Evolutionary conservation across 2,888 invertebrate species (phyloP).

Genomic region (Willowsia nigromaculata): DNA sequence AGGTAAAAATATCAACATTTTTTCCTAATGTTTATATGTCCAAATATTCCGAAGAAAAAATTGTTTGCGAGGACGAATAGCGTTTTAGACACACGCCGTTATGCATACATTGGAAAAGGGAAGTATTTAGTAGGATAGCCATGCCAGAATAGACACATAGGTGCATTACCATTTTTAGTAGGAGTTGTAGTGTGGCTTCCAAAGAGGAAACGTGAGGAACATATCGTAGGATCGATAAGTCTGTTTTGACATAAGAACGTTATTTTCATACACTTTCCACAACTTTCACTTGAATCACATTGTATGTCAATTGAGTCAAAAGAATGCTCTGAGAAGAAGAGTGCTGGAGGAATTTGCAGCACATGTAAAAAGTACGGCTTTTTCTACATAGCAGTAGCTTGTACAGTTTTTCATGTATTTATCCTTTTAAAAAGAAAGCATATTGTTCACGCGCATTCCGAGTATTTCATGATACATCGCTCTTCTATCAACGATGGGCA

Average conservation of each 20-base stretch:
- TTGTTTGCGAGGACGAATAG: neutral
- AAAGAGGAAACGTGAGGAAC: constrained; percentile 49
- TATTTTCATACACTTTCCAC: constrained; percentile 32
- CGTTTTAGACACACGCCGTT: neutral
- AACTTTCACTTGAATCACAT: constrained; percentile 56
- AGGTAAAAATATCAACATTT: constrained; percentile 18
- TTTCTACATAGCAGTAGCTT: neutral
- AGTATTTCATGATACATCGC: neutral
- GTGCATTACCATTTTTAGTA: neutral
- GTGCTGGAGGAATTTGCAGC: neutral
- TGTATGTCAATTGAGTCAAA: constrained; percentile 52
- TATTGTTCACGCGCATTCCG: neutral
- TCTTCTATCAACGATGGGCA: neutral
- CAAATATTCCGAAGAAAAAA: neutral
- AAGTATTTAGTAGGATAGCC: neutral
- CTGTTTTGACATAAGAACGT: constrained; percentile 47
- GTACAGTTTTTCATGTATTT: neutral
- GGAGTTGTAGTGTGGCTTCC: constrained; percentile 29
- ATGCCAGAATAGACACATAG: neutral
- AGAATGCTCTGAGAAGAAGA: neutral
- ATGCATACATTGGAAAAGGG: neutral
- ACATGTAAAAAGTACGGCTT: no score
- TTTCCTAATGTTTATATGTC: neutral
- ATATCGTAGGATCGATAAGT: constrained; percentile 48
- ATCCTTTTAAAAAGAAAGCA: neutral